These are phyloP conservation scores for Nannobrachium achirus DNA, from an alignment of 2,113 vertebrate genomes.

Conservation along the genomic window DNA sequence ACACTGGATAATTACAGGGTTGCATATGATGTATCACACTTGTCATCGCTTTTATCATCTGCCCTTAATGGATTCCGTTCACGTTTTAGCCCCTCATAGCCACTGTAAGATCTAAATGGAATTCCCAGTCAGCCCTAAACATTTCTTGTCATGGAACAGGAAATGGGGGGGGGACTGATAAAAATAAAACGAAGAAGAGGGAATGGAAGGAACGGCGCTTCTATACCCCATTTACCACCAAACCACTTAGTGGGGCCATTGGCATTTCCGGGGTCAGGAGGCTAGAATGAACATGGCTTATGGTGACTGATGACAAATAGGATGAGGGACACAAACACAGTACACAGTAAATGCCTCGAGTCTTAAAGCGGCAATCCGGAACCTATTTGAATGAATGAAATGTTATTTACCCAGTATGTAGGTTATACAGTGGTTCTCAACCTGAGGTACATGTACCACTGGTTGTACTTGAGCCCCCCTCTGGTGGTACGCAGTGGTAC, in stretches of 20 bases:
- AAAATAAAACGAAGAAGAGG: slow-evolving; percentile 64
- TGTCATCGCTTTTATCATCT: slow-evolving; percentile 21
- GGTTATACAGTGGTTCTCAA: too few species aligned
- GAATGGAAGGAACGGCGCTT: slow-evolving; percentile 62
- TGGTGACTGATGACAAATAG: slow-evolving; percentile 54
- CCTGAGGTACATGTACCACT: too few species aligned
- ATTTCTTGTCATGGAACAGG: slow-evolving; percentile 73
- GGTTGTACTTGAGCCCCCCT: too few species aligned
- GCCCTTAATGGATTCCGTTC: slow-evolving; percentile 37
- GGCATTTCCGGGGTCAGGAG: slow-evolving; percentile 81
- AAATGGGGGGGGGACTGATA: slow-evolving; percentile 70
- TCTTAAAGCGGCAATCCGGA: too few species aligned
- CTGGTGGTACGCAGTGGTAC: too few species aligned
- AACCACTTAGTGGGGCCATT: slow-evolving; percentile 75
- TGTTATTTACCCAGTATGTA: too few species aligned
- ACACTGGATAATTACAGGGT: neutral
- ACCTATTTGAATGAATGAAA: too few species aligned
- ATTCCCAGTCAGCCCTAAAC: slow-evolving; percentile 66
- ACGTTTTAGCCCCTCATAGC: slow-evolving; percentile 37
- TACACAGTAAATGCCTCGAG: too few species aligned
- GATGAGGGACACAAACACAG: slow-evolving; percentile 3
- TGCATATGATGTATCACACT: neutral
- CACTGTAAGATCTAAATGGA: slow-evolving; percentile 50
- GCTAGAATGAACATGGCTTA: slow-evolving; percentile 67
- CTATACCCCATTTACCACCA: slow-evolving; percentile 82